These are phyloP conservation scores for Corythornis vintsioides DNA, from an alignment of 2,113 vertebrate genomes.

Conservation along the genomic window DNA sequence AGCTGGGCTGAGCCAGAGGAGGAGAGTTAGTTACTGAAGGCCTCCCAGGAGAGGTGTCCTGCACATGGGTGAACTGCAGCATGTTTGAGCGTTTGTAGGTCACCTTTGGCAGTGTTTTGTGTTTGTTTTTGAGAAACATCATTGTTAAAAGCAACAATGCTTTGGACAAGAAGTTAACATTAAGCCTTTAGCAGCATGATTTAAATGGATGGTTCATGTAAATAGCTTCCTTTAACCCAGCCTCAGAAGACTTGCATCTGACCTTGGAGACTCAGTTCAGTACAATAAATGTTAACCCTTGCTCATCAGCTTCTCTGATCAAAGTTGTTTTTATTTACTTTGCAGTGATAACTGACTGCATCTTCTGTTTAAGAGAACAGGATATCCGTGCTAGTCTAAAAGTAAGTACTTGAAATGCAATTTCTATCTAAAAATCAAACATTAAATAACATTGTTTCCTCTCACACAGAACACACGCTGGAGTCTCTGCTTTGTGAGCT, in stretches of 20 bases:
- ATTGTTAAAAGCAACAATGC: background rate
- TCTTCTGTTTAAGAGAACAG: background rate
- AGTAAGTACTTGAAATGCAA: background rate
- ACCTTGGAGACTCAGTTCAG: background rate
- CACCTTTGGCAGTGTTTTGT: background rate
- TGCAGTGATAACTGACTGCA: background rate
- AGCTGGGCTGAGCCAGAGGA: background rate
- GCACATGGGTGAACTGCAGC: background rate
- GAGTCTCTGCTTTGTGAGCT: background rate
- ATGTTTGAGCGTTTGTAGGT: background rate
- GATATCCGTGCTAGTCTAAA: background rate
- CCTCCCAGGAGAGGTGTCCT: background rate
- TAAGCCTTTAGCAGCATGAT: background rate
- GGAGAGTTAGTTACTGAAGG: background rate
- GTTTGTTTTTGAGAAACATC: background rate
- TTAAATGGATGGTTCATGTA: background rate
- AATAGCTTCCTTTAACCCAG: background rate
- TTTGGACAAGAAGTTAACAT: background rate
- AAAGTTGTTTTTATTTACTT: slow-evolving; percentile 23
- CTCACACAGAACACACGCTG: background rate
- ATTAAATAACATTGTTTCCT: background rate
- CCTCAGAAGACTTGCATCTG: background rate
- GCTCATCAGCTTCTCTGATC: background rate
- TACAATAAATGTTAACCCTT: background rate
- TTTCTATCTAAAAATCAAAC: background rate